phyloP scores from a whole-genome alignment of 2,888 invertebrate genomes.

The Cephonodes hylas region DNA sequence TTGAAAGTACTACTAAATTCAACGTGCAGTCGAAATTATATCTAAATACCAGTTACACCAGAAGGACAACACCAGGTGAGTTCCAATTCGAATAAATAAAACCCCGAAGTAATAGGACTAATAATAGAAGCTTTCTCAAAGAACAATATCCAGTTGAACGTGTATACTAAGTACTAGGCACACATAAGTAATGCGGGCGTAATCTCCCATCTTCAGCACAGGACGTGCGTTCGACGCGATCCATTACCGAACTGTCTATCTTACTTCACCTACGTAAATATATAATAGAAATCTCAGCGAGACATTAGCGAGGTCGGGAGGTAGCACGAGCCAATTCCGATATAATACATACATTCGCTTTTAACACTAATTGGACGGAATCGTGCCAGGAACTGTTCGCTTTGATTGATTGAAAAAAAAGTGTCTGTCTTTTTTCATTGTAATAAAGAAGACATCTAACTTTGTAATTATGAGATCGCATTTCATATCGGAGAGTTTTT shows the following conservation, averaged over 20 bases:
- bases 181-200: conserved; percentile 1
- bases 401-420: not conserved
- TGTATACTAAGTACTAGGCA: not conserved
- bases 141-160: not conserved
- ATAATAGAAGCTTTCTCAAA: not conserved
- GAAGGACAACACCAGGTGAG: too few species aligned
- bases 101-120: not conserved
- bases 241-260: conserved; percentile 17
- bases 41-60: too few species aligned
- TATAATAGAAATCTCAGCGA: conserved; percentile 11
- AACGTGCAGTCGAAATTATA: too few species aligned
- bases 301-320: not conserved
- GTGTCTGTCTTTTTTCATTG: not conserved
- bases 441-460: not conserved
- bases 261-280: conserved; percentile 6
- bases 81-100: not conserved
- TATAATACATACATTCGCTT: conserved; percentile 9
- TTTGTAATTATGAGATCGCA: too few species aligned
- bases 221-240: conserved; percentile 10
- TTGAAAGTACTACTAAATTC: too few species aligned
- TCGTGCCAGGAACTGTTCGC: not conserved
- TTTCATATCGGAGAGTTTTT: too few species aligned
- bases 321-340: not conserved
- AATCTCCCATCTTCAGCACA: not conserved
- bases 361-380: not conserved